Evolutionary conservation across 1,140 invertebrate genomes (phyloP), one percentile per base, ranked within the genome.

Genomic region (Diabrotica virgifera): DNA sequence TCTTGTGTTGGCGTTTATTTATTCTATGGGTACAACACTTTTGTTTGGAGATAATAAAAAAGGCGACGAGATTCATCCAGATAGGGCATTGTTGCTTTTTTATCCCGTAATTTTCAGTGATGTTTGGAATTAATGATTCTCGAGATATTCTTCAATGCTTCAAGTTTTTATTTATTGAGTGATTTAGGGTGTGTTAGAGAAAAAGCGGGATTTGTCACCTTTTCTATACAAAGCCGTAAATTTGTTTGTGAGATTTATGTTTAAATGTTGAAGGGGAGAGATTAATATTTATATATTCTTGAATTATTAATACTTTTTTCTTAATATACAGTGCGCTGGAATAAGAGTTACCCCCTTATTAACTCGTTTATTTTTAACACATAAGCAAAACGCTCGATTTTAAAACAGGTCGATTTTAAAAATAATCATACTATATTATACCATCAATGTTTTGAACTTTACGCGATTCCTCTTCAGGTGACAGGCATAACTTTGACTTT

Each of bases 1-100:
- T 60, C 61, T 52, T 55, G 36, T 51, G 59, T 55, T 57, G 52
- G 55, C 62, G 63, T 67, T 67, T 67, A 67, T 67, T 56, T 67
- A 67, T 62, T 63, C 65, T 63, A 67, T 67, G 58, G 58, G 13
- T 59, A 59, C 58, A 59, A 59, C 58, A 59, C 58, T 59, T 59
- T 59, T 59, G 58, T 59, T 59, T 50, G 58, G 58, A 50, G 46
- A 46, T 46, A 46, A 46, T 46, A 59, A 37, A 59, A 59, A 59
- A 59, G 36, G 36, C 55, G 55, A 57, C 36, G 55, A 40, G 36
- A 37, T 57, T 36, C 24, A n/a, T 46, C 40, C 55, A 57, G 55
- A 57, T 57, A 57, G 24, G 36, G 36, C 35, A 36, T 36, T 57
- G 55, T 57, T 57, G 55, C 55, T 36, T 57, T 57, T 57, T 57